These are phyloP conservation scores for Montipora capitata DNA, from an alignment of 92 coral and sea anemone species.

Conservation along the genomic window DNA sequence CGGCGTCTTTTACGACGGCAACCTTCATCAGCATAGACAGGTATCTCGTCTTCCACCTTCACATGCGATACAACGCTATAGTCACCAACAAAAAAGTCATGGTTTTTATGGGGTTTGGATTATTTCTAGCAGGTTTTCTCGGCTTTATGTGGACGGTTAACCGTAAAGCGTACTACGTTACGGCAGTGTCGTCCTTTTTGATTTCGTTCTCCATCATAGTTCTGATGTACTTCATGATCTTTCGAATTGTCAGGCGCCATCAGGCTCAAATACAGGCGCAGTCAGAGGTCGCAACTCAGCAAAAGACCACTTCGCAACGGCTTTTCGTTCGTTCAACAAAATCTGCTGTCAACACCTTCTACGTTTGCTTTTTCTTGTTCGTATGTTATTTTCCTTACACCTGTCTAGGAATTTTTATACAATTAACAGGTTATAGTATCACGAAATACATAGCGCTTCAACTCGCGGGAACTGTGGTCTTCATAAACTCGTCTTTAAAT, in stretches of 20 bases:
- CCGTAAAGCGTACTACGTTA: neutral
- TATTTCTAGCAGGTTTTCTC: neutral
- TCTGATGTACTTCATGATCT: conserved; percentile 39
- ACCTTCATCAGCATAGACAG: conserved; percentile 45
- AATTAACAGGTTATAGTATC: conserved; percentile 6
- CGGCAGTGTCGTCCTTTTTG: neutral
- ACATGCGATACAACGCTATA: conserved; percentile 39
- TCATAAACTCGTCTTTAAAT: conserved; percentile 41
- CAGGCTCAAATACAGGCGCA: conserved; percentile 42
- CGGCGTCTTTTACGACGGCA: conserved; percentile 37
- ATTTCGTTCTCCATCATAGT: conserved; percentile 1
- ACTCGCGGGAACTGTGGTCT: conserved; percentile 37
- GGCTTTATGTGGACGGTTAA: conserved; percentile 26
- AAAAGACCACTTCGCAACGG: neutral
- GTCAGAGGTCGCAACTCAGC: neutral
- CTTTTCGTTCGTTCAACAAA: conserved; percentile 24
- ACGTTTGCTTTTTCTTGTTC: conserved; percentile 37
- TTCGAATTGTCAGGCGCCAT: conserved; percentile 47
- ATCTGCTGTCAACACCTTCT: conserved; percentile 46
- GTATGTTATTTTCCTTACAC: conserved; percentile 30
- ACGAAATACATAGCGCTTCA: conserved; percentile 25
- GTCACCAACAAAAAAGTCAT: conserved; percentile 32
- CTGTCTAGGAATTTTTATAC: conserved; percentile 13
- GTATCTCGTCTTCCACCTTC: conserved; percentile 34
- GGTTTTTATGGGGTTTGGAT: neutral